Evolutionary conservation across 2,888 invertebrate genomes (phyloP), one percentile per base, ranked within the genome.

Genomic region (Crepidodera aurea): DNA sequence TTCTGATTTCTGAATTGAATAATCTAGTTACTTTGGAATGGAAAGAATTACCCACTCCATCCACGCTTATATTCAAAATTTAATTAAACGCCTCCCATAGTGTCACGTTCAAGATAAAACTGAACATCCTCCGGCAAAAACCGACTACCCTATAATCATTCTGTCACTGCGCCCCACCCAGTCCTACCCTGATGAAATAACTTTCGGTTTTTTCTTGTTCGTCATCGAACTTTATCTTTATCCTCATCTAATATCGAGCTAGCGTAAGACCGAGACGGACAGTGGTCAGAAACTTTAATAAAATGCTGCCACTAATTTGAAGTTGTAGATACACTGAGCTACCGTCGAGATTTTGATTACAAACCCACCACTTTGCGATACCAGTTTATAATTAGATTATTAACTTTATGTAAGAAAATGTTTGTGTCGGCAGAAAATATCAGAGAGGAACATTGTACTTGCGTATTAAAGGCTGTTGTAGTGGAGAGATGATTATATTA

Each of bases 161-260:
- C 79, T 81, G 81, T 81, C 81, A 79, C 70, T 81, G 77, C 75
- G 71, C 80, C 73, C 80, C 81, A 70, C 81, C 81, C 80, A 78
- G 75, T 76, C 76, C 80, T 77, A 78, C 80, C 79, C 80, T 79
- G 81, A 77, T 76, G 78, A 81, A 81, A 81, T 81, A 81, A 81
- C 81, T 81, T 81, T 80, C 76, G 72, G 68, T 70, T 74, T 73
- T 73, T 73, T 76, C 77, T 76, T 74, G 71, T 73, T 78, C 79
- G 77, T 77, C 73, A 64, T 44, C 60, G 59, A 58, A 59, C 34
- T 55, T 64, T 64, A 50, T 71, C 69, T 64, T 62, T 66, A 27
- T 72, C 64, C 15, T 12, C 6, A 55, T 39, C 25, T 16, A 25
- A 34, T 10, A 34, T 58, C 48, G 15, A 19, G 40, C 42, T 19